Evolutionary conservation across 1,140 invertebrate genomes (phyloP).

Genomic region (Aporrectodea caliginosa): DNA sequence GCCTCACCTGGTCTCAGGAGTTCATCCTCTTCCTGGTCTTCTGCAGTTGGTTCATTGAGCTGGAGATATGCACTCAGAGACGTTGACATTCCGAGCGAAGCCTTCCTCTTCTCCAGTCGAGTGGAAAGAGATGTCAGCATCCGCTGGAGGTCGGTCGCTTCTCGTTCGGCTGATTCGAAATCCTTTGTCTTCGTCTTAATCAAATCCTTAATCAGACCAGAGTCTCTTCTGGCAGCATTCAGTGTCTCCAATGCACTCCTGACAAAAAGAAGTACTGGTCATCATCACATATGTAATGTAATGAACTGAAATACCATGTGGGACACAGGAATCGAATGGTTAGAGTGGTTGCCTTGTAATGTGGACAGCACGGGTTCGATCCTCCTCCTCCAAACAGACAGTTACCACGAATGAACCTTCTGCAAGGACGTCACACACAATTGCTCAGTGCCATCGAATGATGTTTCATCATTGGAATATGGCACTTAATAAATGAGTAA

Average conservation of each 20-base stretch:
- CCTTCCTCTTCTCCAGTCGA: conserved; percentile 52
- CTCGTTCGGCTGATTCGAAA: conserved; percentile 48
- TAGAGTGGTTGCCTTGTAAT: too few relatives aligned
- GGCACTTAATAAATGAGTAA: too few relatives aligned
- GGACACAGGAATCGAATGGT: too few relatives aligned
- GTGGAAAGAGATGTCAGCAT: conserved; percentile 51
- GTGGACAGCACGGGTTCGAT: too few relatives aligned
- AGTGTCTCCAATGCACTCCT: conserved; percentile 51
- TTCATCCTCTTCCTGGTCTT: conserved; percentile 51
- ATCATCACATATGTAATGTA: neutral
- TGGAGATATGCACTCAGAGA: conserved; percentile 53
- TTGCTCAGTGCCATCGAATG: too few relatives aligned
- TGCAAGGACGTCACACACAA: too few relatives aligned
- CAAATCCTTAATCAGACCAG: conserved; percentile 51
- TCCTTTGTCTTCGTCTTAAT: conserved; percentile 48
- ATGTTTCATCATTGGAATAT: too few relatives aligned
- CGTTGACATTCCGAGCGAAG: conserved; percentile 47
- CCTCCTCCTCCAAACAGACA: too few relatives aligned
- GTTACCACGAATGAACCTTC: too few relatives aligned
- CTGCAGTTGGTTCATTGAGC: conserved; percentile 49
- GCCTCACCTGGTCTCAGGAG: conserved; percentile 48
- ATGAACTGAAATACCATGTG: too few relatives aligned
- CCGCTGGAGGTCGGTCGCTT: conserved; percentile 46
- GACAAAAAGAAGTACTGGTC: conserved; percentile 25
- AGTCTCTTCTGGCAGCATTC: conserved; percentile 50